Base-by-base conservation (phyloP, 2,888 invertebrate genomes). In the Gymnocheta viridis region DNA sequence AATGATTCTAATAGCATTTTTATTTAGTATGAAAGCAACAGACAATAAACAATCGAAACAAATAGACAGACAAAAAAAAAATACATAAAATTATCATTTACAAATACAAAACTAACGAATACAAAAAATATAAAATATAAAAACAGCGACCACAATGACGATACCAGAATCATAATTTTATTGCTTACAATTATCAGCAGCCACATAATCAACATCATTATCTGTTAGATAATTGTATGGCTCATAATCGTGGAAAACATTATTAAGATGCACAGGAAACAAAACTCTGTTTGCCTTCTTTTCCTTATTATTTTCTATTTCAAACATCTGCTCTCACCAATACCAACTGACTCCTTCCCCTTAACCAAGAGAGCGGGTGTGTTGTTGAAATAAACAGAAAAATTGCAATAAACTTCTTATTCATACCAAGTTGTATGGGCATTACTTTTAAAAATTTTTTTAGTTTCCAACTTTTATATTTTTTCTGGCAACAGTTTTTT, bases 361-460 rank as follows among this genome's bases (percentile, higher is more conserved):
- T 19, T n/a, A 41, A 12, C 14, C 35, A 66, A 62, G 29, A 56
- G 76, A 73, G 54, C 70, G 60, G 54, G 49, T 66, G 56, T 49
- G 10, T 41, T 56, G 56, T 19, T 58, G 29, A 41, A 38, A 69
- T 7, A 74, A 41, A 56, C 35, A 41, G 44, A 49, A 62, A 58
- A 79, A 62, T 14, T 74, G 66, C 82, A 82, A 51, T 58, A 70
- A 79, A 72, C 84, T 77, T 73, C 77, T 73, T 77, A 58, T 66
- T 60, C 76, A 70, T 62, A 38, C 70, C 27, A 38, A 69, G 17
- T 64, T 54, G 14, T 60, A 29, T 19, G 24, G 38, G 38, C 51
- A 24, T 78, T 44, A 60, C 44, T 44, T 54, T 47, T 66, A 0
- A 1, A n/a, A 22, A 27, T 62, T 56, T 27, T 56, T 73, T 51